Conservation (phyloP, 2,113 vertebrate genomes). For the Sinocyclocheilus anophthalmus region DNA sequence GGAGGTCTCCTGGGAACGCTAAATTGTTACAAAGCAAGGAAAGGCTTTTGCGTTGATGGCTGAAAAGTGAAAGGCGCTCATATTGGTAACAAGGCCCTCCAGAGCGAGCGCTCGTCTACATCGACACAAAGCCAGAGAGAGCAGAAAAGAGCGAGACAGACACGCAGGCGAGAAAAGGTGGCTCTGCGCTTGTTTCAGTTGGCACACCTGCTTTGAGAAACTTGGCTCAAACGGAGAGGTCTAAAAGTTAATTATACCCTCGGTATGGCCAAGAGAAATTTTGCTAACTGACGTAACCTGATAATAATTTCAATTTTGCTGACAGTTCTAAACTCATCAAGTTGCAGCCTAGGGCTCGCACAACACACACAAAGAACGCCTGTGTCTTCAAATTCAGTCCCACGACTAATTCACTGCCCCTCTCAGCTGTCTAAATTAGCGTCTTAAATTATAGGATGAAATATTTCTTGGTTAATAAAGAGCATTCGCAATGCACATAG, state of each 20-base stretch:
- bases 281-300: constrained; percentile 65
- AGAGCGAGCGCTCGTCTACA: constrained; percentile 31
- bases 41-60: constrained; percentile 68
- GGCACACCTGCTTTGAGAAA: constrained; percentile 67
- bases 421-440: constrained; percentile 23
- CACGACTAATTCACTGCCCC: constrained; percentile 5
- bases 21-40: constrained; percentile 70
- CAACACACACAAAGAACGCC: constrained; percentile 30
- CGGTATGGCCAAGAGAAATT: constrained; percentile 71
- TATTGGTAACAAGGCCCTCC: constrained; percentile 60
- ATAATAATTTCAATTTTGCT: constrained; percentile 55
- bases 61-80: constrained; percentile 64
- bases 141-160: constrained; percentile 31
- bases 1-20: constrained; percentile 62
- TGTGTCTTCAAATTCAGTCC: constrained; percentile 34
- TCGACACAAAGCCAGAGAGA: background rate
- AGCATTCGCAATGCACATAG: background rate
- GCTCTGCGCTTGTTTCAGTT: constrained; percentile 66
- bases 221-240: constrained; percentile 66
- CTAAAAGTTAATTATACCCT: constrained; percentile 75
- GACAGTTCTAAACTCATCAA: constrained; percentile 63
- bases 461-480: constrained; percentile 36
- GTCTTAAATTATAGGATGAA: constrained; percentile 20
- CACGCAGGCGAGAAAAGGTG: constrained; percentile 44
- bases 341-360: constrained; percentile 30